phyloP scores from a whole-genome alignment of 2,888 invertebrate genomes.

The Chydorus sphaericus region DNA sequence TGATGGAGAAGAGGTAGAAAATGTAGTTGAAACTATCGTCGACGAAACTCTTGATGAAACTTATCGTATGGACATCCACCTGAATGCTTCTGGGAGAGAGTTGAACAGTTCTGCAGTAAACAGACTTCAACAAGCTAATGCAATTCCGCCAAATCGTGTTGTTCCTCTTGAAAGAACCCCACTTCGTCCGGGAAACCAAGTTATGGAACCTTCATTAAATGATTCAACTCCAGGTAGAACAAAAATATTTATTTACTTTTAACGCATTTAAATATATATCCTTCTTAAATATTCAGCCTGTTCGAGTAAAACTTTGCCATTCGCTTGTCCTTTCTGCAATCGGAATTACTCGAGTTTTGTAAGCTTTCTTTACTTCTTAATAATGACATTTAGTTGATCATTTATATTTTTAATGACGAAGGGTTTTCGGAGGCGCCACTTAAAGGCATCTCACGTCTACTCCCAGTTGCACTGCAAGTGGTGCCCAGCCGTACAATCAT shows the following conservation, averaged over 20 bases:
- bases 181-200: too few species aligned
- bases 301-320: conserved; percentile 29
- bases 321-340: conserved; percentile 47
- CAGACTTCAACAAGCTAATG: too few species aligned
- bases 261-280: too few species aligned
- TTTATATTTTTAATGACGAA: too few species aligned
- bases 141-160: background rate
- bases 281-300: background rate
- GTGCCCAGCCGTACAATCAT: conserved; percentile 31
- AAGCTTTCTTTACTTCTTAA: too few species aligned
- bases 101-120: too few species aligned
- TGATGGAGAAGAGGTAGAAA: conserved; percentile 20
- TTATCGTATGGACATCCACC: too few species aligned
- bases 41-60: too few species aligned
- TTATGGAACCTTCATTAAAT: too few species aligned
- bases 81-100: too few species aligned
- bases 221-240: background rate
- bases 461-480: conserved; percentile 24
- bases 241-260: background rate
- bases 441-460: conserved; percentile 43
- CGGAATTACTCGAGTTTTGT: conserved; percentile 44
- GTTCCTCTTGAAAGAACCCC: background rate
- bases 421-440: conserved; percentile 46
- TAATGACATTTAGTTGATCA: too few species aligned
- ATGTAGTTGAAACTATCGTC: conserved; percentile 17